A percentile compares a stretch with the other conserved stretches of the same genome.
Conservation (phyloP, 2,888 invertebrate species). For the Malacosoma neustria region DNA sequence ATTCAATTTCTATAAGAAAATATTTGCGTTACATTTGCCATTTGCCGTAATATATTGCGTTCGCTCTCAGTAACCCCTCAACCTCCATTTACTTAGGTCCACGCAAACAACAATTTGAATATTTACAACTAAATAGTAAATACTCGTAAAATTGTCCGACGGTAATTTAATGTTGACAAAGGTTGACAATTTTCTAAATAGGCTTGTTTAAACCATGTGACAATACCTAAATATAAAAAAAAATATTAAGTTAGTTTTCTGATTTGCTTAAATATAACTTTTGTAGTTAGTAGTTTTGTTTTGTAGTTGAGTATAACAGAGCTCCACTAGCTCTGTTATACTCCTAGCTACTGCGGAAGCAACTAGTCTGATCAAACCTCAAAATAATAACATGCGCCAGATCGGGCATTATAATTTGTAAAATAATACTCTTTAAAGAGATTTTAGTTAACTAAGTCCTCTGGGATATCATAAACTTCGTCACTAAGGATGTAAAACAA, state of each 20-base stretch:
- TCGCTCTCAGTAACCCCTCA: slow-evolving; percentile 17
- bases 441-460: slow-evolving; percentile 15
- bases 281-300: too few species aligned
- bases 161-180: slow-evolving; percentile 44
- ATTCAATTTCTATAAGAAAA: not conserved
- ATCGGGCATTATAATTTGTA: too few species aligned
- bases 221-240: slow-evolving; percentile 26
- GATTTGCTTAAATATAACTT: too few species aligned
- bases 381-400: too few species aligned
- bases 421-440: too few species aligned
- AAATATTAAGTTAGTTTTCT: too few species aligned
- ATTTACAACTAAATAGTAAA: slow-evolving; percentile 38
- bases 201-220: slow-evolving; percentile 46
- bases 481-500: slow-evolving; percentile 7
- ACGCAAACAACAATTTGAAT: slow-evolving; percentile 43
- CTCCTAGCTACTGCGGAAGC: too few species aligned
- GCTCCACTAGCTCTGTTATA: too few species aligned
- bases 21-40: slow-evolving; percentile 25
- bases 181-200: slow-evolving; percentile 44
- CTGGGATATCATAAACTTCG: too few species aligned
- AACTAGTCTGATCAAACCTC: too few species aligned
- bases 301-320: too few species aligned
- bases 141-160: slow-evolving; percentile 38
- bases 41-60: slow-evolving; percentile 23
- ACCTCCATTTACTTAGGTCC: slow-evolving; percentile 47